Conservation (phyloP, 2,113 vertebrate genomes). For the Syrrhaptes paradoxus region DNA sequence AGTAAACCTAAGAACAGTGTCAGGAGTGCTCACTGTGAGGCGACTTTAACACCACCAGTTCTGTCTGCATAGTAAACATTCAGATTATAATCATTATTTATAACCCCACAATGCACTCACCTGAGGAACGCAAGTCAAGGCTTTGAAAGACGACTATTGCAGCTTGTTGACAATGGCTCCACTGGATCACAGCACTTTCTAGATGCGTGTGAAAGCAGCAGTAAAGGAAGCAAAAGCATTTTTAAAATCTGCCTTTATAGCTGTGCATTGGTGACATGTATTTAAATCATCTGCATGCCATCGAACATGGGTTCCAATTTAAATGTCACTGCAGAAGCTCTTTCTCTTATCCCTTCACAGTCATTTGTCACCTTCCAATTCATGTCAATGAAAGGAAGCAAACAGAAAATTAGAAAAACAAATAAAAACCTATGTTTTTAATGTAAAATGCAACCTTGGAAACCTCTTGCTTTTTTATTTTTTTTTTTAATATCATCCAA, state of each 20-base stretch:
- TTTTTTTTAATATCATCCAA: neutral
- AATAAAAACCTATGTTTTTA: conserved; percentile 9
- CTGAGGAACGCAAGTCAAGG: neutral
- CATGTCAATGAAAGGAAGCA: neutral
- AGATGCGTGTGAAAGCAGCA: conserved; percentile 10
- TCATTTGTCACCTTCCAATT: conserved; percentile 45
- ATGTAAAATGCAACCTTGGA: conserved; percentile 33
- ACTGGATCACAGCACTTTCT: conserved; percentile 4
- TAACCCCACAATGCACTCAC: neutral
- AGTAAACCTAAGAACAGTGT: neutral
- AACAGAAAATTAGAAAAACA: conserved; percentile 36
- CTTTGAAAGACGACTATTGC: neutral
- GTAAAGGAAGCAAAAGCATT: conserved; percentile 49
- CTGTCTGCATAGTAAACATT: neutral
- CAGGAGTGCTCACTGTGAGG: neutral
- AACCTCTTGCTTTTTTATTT: neutral
- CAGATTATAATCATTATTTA: neutral
- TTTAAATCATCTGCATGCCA: conserved; percentile 53
- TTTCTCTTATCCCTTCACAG: neutral
- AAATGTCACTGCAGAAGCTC: conserved; percentile 17
- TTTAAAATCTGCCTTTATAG: conserved; percentile 34
- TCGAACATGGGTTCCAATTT: conserved; percentile 32
- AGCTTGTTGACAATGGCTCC: conserved; percentile 36
- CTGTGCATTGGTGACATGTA: conserved; percentile 14
- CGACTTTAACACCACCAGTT: neutral